Evolutionary conservation across 2,888 invertebrate species (phyloP).

Genomic region (Sabatieria punctata): DNA sequence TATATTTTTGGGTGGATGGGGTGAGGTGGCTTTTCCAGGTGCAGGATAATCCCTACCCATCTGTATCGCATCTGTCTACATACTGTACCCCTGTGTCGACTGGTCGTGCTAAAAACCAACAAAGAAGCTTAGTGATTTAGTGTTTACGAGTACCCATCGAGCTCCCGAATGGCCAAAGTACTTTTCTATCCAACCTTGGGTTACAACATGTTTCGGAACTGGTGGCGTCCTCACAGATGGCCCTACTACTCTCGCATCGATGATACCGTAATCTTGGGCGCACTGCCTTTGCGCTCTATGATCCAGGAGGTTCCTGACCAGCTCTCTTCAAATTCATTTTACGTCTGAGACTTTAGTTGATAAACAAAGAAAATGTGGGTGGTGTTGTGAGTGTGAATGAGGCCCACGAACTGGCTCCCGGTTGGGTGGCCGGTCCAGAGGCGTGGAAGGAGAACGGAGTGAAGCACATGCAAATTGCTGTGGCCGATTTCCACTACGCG

Average conservation of each 20-base stretch:
- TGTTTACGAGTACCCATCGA: no score
- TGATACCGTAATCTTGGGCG: slow-evolving; percentile 80
- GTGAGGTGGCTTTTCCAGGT: no score
- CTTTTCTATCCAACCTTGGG: slow-evolving; percentile 82
- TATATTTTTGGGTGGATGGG: no score
- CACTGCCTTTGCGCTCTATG: slow-evolving; percentile 77
- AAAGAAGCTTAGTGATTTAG: no score
- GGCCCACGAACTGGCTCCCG: slow-evolving; percentile 63
- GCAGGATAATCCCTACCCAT: no score
- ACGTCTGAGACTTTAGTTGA: slow-evolving; percentile 44
- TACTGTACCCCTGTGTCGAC: no score
- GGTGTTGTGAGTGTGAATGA: slow-evolving; percentile 96
- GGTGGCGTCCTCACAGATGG: slow-evolving; percentile 46
- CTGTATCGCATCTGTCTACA: no score
- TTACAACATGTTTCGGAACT: slow-evolving; percentile 88
- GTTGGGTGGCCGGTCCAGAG: slow-evolving; percentile 61
- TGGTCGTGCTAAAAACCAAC: no score
- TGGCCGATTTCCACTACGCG: slow-evolving; percentile 75
- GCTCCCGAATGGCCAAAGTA: no score
- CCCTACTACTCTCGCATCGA: slow-evolving; percentile 87
- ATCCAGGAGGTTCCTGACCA: slow-evolving; percentile 69
- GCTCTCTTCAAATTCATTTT: no score
- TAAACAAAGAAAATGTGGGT: slow-evolving; percentile 68
- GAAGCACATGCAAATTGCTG: slow-evolving; percentile 68
- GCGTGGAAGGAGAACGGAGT: slow-evolving; percentile 45